A percentile compares a stretch with the other conserved stretches of the same genome.
Conservation (phyloP, 2,888 invertebrate species). For the Nephrotoma flavescens region DNA sequence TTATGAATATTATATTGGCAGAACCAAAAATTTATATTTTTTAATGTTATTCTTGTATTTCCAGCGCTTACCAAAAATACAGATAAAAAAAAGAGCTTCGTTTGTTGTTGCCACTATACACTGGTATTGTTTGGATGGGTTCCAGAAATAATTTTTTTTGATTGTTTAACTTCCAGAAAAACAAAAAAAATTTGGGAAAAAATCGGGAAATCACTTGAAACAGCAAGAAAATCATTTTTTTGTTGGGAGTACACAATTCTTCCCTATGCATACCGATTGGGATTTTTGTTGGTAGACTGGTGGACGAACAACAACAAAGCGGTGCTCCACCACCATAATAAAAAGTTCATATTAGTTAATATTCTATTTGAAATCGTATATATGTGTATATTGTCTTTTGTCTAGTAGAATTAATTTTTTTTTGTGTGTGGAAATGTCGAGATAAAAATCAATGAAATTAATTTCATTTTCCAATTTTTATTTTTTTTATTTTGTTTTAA, state of each 20-base stretch:
- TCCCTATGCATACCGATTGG: neutral
- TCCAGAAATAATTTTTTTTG: neutral
- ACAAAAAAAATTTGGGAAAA: neutral
- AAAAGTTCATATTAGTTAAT: neutral
- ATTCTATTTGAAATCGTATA: neutral
- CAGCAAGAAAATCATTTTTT: neutral
- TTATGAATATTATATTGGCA: neutral
- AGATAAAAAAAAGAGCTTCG: neutral
- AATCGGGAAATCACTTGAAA: neutral
- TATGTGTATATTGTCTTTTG: neutral
- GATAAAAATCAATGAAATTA: neutral
- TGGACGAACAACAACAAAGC: neutral
- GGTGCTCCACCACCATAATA: neutral
- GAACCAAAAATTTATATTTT: neutral
- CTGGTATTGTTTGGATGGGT: neutral
- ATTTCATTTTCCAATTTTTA: neutral
- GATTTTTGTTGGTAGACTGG: neutral
- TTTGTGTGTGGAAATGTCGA: neutral
- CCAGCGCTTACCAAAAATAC: neutral
- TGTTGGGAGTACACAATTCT: neutral
- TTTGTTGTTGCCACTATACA: neutral
- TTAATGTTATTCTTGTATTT: neutral
- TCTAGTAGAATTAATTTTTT: neutral
- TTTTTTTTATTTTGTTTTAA: neutral
- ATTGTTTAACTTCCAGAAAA: neutral